Base-by-base conservation (phyloP, 1,140 invertebrate genomes). In the Drosophila neocordata region DNA sequence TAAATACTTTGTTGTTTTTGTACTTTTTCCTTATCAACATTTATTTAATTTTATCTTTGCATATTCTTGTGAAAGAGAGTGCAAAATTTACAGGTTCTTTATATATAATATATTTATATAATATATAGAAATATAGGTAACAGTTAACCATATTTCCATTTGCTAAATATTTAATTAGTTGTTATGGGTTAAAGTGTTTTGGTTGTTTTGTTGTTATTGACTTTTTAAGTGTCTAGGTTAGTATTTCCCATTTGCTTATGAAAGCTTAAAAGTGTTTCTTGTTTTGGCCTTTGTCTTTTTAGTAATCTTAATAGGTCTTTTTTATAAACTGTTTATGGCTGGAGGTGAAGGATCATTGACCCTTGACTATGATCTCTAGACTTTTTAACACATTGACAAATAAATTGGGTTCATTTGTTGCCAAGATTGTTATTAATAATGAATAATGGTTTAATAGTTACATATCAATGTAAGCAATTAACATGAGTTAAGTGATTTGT, bases 401-500 rank as follows among this genome's bases (percentile, higher is more conserved):
- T 55, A 66, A 64, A 80, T 74, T 57, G 61, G 18, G 55, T 61
- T 81, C 57, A 72, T 24, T 67, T 67, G 34, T 38, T 44, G 12
- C 9, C 11, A 7, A 58, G 35, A 35, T 37, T 62, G 15, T 35
- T 53, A 70, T 53, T 53, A 48, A 48, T 18, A 44, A 51, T 59
- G 63, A 15, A 64, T 68, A 65, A 75, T 71, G 78, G 27, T 59
- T 27, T 82, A 75, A 78, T 75, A 75, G 62, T 67, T 62, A 62
- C 48, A 75, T 62, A 78, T 75, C 75, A 61, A 52, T 34, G 60
- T 59, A 55, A 56, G 44, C 78, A 59, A 87, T 87, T 87, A 81
- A 73, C 22, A 53, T 27, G 41, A 52, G 24, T 53, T 27, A 52
- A 75, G 71, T 65, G 12, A 15, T 13, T 60, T 67, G 51, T 74